Percentiles rank a stretch among this genome's conserved stretches.
These are phyloP conservation scores for Salvelinus fontinalis DNA, from an alignment of 2,113 vertebrate genomes.

Conservation along the genomic window DNA sequence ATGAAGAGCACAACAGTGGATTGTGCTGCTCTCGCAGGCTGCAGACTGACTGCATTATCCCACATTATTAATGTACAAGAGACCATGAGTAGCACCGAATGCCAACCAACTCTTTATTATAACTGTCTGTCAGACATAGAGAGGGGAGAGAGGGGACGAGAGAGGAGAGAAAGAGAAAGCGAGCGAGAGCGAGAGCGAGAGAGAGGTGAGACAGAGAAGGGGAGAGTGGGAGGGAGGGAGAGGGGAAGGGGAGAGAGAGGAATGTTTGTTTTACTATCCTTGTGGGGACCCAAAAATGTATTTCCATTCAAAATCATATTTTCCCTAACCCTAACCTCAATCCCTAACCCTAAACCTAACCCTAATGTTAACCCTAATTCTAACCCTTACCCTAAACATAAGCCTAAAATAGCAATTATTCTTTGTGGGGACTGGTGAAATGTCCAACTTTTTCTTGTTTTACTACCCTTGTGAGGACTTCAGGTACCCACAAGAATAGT, in stretches of 20 bases:
- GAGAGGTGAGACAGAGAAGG: background rate
- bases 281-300: no score
- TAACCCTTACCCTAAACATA: no score
- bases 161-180: background rate
- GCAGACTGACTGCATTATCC: constrained; percentile 32
- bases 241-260: background rate
- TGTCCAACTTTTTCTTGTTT: no score
- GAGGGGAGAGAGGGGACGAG: background rate
- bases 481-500: no score
- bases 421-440: no score
- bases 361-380: no score
- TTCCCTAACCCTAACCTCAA: no score
- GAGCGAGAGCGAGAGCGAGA: background rate
- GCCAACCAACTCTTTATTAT: constrained; percentile 46
- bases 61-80: constrained; percentile 50
- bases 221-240: background rate
- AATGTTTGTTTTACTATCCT: no score
- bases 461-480: no score
- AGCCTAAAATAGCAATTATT: no score
- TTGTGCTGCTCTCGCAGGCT: constrained; percentile 34
- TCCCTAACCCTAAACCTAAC: no score
- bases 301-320: no score
- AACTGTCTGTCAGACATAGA: constrained; percentile 20
- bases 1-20: constrained; percentile 40
- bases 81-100: constrained; percentile 35